Conservation (phyloP, 1,140 invertebrate genomes). For the Liolophura sinensis region DNA sequence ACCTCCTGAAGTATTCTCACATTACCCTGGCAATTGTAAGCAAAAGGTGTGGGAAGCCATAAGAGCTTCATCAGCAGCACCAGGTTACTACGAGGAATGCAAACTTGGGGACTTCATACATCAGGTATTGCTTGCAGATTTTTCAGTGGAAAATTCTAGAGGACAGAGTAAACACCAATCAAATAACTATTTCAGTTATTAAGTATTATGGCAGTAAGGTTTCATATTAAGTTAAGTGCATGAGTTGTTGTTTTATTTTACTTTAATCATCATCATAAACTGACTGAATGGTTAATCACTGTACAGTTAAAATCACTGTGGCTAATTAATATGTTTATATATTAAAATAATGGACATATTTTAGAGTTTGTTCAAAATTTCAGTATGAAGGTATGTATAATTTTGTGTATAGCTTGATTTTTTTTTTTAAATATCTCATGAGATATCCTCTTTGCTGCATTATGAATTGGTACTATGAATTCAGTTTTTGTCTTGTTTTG, state of each 20-base stretch:
- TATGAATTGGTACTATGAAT: neutral
- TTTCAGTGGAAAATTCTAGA: too few relatives aligned
- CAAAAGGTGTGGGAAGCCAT: constrained; percentile 86
- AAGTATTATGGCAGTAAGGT: too few relatives aligned
- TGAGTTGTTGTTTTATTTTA: too few relatives aligned
- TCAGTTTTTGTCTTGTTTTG: constrained; percentile 23
- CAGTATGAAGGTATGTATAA: too few relatives aligned
- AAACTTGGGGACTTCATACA: constrained; percentile 75
- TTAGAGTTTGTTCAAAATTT: too few relatives aligned
- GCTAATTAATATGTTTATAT: too few relatives aligned
- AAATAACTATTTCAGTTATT: neutral
- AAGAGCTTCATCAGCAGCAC: constrained; percentile 88
- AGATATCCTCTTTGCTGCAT: neutral
- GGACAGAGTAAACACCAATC: too few relatives aligned
- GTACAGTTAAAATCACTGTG: too few relatives aligned
- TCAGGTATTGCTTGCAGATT: constrained; percentile 66
- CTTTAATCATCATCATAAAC: too few relatives aligned
- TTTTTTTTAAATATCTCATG: neutral
- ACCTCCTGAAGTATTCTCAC: constrained; percentile 73
- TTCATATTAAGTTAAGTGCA: too few relatives aligned
- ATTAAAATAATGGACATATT: too few relatives aligned
- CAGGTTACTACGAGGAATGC: constrained; percentile 90
- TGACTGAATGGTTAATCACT: too few relatives aligned
- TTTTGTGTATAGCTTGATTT: neutral
- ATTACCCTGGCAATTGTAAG: constrained; percentile 77